Percentiles rank a stretch among this genome's conserved stretches.
Evolutionary conservation across 1,140 invertebrate genomes (phyloP).

Genomic region (Drosophila asahinai): DNA sequence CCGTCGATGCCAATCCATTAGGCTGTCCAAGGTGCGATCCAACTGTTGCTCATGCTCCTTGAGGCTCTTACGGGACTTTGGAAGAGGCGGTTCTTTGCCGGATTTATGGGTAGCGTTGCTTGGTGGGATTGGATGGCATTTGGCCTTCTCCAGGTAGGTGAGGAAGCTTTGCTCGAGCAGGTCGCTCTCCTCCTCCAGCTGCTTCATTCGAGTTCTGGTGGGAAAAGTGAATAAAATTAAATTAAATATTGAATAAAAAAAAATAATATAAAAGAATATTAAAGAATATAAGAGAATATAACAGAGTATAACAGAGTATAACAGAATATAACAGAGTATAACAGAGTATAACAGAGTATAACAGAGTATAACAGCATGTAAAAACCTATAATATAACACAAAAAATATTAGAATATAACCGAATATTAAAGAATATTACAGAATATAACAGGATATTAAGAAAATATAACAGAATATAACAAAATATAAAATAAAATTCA

Average conservation of each 20-base stretch:
- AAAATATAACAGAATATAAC: too few species aligned
- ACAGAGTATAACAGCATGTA: too few species aligned
- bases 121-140: neutral
- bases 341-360: too few species aligned
- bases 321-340: too few species aligned
- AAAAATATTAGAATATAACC: too few species aligned
- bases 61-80: neutral
- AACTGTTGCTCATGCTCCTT: constrained; percentile 45
- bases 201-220: constrained; percentile 68
- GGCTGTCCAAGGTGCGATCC: constrained; percentile 39
- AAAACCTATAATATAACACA: too few species aligned
- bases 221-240: neutral
- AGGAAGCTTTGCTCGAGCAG: constrained; percentile 73
- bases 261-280: too few species aligned
- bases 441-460: too few species aligned
- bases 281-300: too few species aligned
- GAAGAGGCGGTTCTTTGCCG: neutral
- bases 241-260: neutral
- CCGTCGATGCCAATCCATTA: constrained; percentile 41
- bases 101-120: constrained; percentile 20
- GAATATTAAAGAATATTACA: too few species aligned
- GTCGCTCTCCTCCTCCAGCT: constrained; percentile 79
- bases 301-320: too few species aligned
- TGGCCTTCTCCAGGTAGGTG: constrained; percentile 62
- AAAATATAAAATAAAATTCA: too few species aligned